Conservation (phyloP, 2,113 vertebrate genomes). For the Oostethus manadensis region DNA sequence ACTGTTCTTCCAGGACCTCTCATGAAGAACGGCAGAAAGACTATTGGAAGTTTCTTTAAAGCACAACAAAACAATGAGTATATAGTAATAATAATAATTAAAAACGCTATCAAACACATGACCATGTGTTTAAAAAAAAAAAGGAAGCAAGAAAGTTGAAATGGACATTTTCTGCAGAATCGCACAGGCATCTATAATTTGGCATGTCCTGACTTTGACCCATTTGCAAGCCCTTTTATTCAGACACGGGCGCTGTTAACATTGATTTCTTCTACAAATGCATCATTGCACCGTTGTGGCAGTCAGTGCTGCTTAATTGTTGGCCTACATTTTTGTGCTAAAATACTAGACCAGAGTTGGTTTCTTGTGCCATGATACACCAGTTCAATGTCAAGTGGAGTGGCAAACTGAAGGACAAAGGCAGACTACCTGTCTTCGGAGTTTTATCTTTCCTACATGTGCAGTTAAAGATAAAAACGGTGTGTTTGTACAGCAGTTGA, state of each 20-base stretch:
- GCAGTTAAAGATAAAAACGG: slow-evolving; percentile 55
- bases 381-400: slow-evolving; percentile 56
- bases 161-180: no score
- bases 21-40: no score
- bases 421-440: slow-evolving; percentile 19
- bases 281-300: background rate
- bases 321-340: background rate
- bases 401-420: slow-evolving; percentile 32
- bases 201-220: background rate
- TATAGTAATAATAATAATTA: no score
- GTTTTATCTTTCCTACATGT: slow-evolving; percentile 54
- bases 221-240: slow-evolving; percentile 1
- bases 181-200: background rate
- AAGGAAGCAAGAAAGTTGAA: no score
- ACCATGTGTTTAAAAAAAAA: no score
- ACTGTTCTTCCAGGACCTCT: no score
- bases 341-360: background rate
- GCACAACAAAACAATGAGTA: no score
- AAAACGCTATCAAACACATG: no score
- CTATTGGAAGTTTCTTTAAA: no score
- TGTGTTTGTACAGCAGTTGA: slow-evolving; percentile 60
- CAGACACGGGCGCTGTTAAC: slow-evolving; percentile 9
- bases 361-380: slow-evolving; percentile 23
- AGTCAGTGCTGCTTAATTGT: background rate
- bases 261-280: slow-evolving; percentile 15